Evolutionary conservation across 2,888 invertebrate genomes (phyloP), one percentile per base, ranked within the genome.

Genomic region (Apodemia zela): DNA sequence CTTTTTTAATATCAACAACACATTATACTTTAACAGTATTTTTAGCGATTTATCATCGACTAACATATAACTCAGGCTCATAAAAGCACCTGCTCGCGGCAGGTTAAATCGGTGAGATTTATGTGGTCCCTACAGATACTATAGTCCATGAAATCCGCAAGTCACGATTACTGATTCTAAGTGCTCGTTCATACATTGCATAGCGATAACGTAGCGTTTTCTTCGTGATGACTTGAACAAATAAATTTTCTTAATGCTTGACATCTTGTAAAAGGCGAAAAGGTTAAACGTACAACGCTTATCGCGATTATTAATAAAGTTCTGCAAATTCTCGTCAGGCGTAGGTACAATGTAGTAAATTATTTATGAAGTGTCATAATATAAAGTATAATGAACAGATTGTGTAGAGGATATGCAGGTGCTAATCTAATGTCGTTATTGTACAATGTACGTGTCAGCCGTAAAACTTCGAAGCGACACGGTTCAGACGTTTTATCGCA

Each of bases 161-260:
- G 54, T 57, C 54, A 57, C 54, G 54, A 57, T 57, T 57, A 47
- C 45, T 47, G 45, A 17, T 47, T 47, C 45, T 47, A 17, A 47
- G 17, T 17, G 15, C 8, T 7, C 8, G 45, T 17, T 47, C 45
- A 47, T 17, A 47, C 17, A 15, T 17, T 17, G 15, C 17, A 47
- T 45, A n/a, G 45, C 7, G 17, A 17, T 47, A 47, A 17, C 45
- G 45, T 47, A 17, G 45, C 45, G 45, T 47, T 47, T 47, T n/a
- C 15, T 6, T n/a, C n/a, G 8, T 47, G 2, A 5, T 47, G 15
- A 42, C 6, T 13, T 42, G 42, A 2, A 13, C 42, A 33, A 33
- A 33, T 8, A 7, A 7, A 33, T 33, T 33, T 33, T 8, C 33
- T 33, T 33, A 7, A 33, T 8, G 33, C 33, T 6, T 8, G 8